Evolutionary conservation across 2,797 vertebrate species (phyloP).

Genomic region (Centroberyx gerrardi): DNA sequence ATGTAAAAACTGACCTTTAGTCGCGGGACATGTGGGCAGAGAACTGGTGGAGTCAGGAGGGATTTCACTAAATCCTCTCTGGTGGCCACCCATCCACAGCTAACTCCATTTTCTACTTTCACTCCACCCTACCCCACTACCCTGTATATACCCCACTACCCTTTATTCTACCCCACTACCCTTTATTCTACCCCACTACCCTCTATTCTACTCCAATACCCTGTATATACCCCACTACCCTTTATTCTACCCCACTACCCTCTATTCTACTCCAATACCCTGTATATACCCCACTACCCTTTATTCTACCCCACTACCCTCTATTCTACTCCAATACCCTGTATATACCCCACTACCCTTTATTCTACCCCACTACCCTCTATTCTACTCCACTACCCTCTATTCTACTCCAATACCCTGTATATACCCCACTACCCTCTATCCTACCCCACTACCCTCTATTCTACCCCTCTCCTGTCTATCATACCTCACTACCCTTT

Average conservation of each 20-base stretch:
- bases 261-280: no score
- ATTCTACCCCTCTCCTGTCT: not conserved
- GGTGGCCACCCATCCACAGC: conserved; percentile 18
- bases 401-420: no score
- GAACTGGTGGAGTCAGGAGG: conserved; percentile 36
- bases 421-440: not conserved
- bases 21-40: conserved; percentile 18
- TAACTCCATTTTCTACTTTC: conserved; percentile 10
- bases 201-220: not conserved
- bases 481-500: not conserved
- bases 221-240: not conserved
- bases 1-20: conserved; percentile 77
- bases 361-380: conserved; percentile 1
- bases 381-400: not conserved
- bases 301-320: not conserved
- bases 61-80: conserved; percentile 47
- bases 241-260: no score
- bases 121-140: not conserved
- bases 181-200: not conserved
- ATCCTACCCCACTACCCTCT: not conserved
- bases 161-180: not conserved
- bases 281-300: not conserved
- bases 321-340: no score
- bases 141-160: not conserved
- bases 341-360: not conserved